A percentile compares a stretch with the other conserved stretches of the same genome.
Evolutionary conservation across 2,113 vertebrate genomes (phyloP).

Genomic region (Hoplias malabaricus): DNA sequence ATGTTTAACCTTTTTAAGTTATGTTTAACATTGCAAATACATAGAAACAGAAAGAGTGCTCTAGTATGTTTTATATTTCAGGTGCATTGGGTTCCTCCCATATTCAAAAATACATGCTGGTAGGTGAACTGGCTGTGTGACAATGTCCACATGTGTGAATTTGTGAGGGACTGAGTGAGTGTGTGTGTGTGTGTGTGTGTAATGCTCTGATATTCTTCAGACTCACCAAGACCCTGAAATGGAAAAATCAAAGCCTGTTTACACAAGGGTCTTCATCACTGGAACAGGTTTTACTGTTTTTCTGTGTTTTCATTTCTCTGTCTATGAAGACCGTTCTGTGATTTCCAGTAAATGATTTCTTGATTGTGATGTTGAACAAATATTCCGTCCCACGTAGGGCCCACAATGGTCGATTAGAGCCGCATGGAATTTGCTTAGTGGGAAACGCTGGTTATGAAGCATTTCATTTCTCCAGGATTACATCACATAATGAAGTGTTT

Average conservation of each 20-base stretch:
- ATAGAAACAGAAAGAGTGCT: no score
- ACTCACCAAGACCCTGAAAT: no score
- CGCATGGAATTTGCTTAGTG: neutral
- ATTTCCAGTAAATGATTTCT: neutral
- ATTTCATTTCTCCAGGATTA: conserved; percentile 16
- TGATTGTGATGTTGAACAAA: neutral
- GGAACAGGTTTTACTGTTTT: neutral
- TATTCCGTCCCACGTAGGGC: neutral
- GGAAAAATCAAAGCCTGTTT: neutral
- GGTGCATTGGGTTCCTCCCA: no score
- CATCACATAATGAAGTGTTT: conserved; percentile 18
- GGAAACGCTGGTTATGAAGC: conserved; percentile 10
- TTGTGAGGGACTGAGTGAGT: no score
- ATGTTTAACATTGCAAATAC: no score
- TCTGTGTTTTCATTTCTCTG: neutral
- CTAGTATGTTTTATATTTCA: no score
- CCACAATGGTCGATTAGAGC: neutral
- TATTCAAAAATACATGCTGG: no score
- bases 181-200: neutral
- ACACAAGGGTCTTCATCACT: neutral
- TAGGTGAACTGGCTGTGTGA: no score
- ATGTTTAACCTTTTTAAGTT: no score
- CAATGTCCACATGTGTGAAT: no score
- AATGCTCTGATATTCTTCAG: no score
- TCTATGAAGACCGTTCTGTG: neutral